phyloP scores from a whole-genome alignment of 2,113 vertebrate genomes.

The Misgurnus anguillicaudatus region DNA sequence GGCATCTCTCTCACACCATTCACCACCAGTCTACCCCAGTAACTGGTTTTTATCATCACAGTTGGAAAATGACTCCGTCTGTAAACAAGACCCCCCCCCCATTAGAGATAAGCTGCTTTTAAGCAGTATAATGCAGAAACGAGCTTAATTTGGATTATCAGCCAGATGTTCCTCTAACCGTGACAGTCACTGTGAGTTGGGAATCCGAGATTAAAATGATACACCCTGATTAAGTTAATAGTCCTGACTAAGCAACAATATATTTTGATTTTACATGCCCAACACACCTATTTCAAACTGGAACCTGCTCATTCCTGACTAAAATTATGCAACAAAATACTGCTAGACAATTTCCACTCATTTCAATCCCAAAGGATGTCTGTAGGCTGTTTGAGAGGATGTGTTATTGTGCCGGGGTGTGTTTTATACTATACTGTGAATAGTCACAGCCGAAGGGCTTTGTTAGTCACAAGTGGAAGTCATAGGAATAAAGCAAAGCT shows the following conservation, averaged over 20 bases:
- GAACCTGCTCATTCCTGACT: not conserved
- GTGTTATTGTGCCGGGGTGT: not conserved
- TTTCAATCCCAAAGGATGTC: not conserved
- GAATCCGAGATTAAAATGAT: constrained; percentile 53
- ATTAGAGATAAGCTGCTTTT: constrained; percentile 2
- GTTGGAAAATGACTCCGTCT: constrained; percentile 3
- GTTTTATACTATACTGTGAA: too few relatives aligned
- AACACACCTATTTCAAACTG: not conserved
- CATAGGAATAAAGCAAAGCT: too few relatives aligned
- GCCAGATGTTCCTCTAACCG: constrained; percentile 52
- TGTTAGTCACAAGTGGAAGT: too few relatives aligned
- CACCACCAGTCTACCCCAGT: constrained; percentile 22
- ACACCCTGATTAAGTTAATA: constrained; percentile 16
- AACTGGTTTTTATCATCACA: constrained; percentile 28
- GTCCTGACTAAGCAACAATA: constrained; percentile 24
- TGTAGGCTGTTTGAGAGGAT: not conserved
- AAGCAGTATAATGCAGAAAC: constrained; percentile 41
- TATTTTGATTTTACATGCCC: not conserved
- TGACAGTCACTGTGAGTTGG: constrained; percentile 32
- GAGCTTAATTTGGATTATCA: constrained; percentile 46
- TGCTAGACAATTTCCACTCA: not conserved
- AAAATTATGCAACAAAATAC: not conserved
- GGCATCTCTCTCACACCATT: constrained; percentile 21
- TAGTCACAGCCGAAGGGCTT: too few relatives aligned
- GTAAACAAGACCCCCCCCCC: constrained; percentile 21